Percentiles rank a stretch among this genome's conserved stretches.
These are phyloP conservation scores for Axinella damicornis DNA, from an alignment of 37 sponge, comb jelly and placozoan species.

Conservation along the genomic window DNA sequence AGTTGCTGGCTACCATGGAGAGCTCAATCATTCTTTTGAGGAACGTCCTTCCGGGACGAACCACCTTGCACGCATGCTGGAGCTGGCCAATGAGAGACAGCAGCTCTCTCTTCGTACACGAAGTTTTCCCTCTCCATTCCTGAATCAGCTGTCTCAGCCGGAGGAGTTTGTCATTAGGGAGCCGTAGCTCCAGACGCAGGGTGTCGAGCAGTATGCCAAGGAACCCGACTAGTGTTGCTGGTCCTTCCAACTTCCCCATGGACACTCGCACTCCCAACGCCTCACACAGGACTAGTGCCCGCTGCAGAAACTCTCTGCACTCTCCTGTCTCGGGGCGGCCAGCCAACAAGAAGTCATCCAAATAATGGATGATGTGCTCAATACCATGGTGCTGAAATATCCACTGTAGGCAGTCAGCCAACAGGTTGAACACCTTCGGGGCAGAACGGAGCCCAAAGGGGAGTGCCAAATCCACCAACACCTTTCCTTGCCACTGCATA, in stretches of 20 bases:
- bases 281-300: too few relatives aligned
- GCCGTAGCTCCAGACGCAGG: too few relatives aligned
- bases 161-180: too few relatives aligned
- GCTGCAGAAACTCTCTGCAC: too few relatives aligned
- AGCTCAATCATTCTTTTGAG: conserved; percentile 8
- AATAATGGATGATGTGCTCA: too few relatives aligned
- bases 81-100: conserved; percentile 18
- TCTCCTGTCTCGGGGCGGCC: too few relatives aligned
- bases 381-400: too few relatives aligned
- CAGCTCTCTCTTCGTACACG: conserved; percentile 14
- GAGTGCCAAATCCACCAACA: neutral
- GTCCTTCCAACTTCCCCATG: neutral
- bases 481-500: neutral
- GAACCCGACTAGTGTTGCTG: neutral
- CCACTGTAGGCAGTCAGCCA: too few relatives aligned
- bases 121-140: neutral
- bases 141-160: neutral
- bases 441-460: too few relatives aligned
- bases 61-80: conserved; percentile 9
- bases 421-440: too few relatives aligned
- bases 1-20: too few relatives aligned
- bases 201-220: neutral
- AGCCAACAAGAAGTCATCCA: too few relatives aligned
- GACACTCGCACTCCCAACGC: neutral
- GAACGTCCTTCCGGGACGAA: neutral